Base-by-base conservation (phyloP, 2,888 invertebrate genomes). In the Bhutanitis thaidina region DNA sequence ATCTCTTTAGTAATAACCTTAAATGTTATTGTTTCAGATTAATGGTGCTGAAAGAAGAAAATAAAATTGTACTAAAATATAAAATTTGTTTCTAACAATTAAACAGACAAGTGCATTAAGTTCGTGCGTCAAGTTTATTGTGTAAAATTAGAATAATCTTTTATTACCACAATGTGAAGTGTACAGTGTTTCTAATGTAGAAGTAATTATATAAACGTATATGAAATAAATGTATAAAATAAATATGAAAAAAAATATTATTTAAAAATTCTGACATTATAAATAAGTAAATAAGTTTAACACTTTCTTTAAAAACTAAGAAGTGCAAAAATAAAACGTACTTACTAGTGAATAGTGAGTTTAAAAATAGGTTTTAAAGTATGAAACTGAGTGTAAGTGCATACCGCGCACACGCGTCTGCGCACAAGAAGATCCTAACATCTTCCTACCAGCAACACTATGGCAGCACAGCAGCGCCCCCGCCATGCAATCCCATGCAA, bases 361-460 rank as follows among this genome's bases (percentile, higher is more conserved):
- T 20, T 7, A 25, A 10, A 15, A 29, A 7, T 27, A 27, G 1
- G 34, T 15, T 29, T 35, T 57, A 43, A 62, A 65, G 53, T 54
- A 96, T 96, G 96, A 96, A 96, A 92, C 90, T 96, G 76, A 95
- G 95, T 83, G 96, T 96, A 72, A 95, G 95, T 72, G 96, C 96
- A 72, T 96, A 95, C 82, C 92, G 96, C 80, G 96, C 96, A 75
- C 96, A 96, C 87, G 95, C 96, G 80, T 95, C 95, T 62, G 96
- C 96, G 80, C 95, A 96, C 83, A 95, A 95, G 89, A 96, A 96
- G 90, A 95, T 96, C 74, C 91, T 96, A 76, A 93, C 92, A 70
- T 93, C 93, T 65, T 93, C 93, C 71, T 95, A 94, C 71, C 93
- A 93, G 86, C 94, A 93, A 70, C 93, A 93, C 78, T 95, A 95